These are phyloP conservation scores for Anabas testudineus DNA, from an alignment of 2,797 vertebrate species.

Conservation along the genomic window DNA sequence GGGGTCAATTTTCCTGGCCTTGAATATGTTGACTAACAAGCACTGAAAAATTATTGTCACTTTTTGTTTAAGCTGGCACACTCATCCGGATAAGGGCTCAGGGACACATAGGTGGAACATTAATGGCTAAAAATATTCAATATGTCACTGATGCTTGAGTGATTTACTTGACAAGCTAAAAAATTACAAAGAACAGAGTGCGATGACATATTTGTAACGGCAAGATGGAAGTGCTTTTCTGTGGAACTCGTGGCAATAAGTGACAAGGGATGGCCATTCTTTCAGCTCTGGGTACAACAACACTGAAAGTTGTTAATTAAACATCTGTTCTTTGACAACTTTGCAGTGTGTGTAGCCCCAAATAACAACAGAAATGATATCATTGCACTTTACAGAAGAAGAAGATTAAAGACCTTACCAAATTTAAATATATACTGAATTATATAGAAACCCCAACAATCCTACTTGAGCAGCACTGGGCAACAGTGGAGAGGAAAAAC, in stretches of 20 bases:
- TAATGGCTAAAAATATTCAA: slow-evolving; percentile 29
- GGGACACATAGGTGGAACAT: slow-evolving; percentile 32
- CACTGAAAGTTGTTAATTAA: not conserved
- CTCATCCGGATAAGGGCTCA: slow-evolving; percentile 14
- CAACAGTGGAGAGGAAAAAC: no score
- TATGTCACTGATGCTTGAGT: slow-evolving; percentile 20
- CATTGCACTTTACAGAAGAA: no score
- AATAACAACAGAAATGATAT: no score
- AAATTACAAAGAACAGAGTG: slow-evolving; percentile 33
- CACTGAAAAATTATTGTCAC: slow-evolving; percentile 56
- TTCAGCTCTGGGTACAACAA: not conserved
- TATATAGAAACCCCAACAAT: no score
- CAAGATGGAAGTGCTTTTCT: not conserved
- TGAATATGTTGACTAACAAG: slow-evolving; percentile 58
- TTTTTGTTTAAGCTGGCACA: slow-evolving; percentile 58
- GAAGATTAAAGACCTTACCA: no score
- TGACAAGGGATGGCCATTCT: slow-evolving; percentile 18
- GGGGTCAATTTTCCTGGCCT: slow-evolving; percentile 28
- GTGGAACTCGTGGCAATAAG: slow-evolving; percentile 19
- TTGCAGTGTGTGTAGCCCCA: no score
- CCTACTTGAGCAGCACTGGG: no score
- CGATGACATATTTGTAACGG: slow-evolving; percentile 12
- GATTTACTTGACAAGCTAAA: slow-evolving; percentile 3
- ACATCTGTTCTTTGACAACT: no score
- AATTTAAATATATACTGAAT: no score